Evolutionary conservation across 1,140 invertebrate species (phyloP).

Genomic region (Teleopsis dalmanni): DNA sequence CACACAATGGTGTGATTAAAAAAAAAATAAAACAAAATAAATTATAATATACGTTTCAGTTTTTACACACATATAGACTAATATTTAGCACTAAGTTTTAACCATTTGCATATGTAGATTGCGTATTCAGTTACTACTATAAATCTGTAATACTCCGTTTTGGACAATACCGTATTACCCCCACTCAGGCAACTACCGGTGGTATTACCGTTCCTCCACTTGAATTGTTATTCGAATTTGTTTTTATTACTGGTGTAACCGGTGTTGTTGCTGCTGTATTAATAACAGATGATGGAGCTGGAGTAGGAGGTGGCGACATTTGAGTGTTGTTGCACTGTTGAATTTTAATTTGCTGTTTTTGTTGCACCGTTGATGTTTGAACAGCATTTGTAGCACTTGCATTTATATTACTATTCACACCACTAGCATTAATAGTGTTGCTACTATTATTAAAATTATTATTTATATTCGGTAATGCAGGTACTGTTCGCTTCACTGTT

Average conservation of each 20-base stretch:
- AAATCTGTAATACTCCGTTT: conserved; percentile 38
- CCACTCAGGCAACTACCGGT: conserved; percentile 43
- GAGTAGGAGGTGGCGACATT: not conserved
- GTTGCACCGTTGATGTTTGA: not conserved
- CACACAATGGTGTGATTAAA: too few species aligned
- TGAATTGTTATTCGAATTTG: not conserved
- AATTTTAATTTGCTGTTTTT: not conserved
- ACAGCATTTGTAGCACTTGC: not conserved
- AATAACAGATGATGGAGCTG: not conserved
- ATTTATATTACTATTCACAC: not conserved
- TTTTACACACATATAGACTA: too few species aligned
- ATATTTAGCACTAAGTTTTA: too few species aligned
- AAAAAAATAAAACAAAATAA: too few species aligned
- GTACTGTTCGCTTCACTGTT: conserved; percentile 17
- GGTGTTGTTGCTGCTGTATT: not conserved
- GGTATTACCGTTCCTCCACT: conserved; percentile 19
- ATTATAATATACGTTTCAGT: too few species aligned
- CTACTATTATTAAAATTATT: not conserved
- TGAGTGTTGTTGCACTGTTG: too few species aligned
- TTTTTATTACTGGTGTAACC: conserved; percentile 11
- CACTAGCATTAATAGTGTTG: conserved; percentile 1
- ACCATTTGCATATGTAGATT: too few species aligned
- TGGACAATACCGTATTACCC: conserved; percentile 42
- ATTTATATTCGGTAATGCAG: not conserved
- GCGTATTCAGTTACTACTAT: conserved; percentile 21